Evolutionary conservation across 2,888 invertebrate genomes (phyloP).

Genomic region (Leucozona laternaria): DNA sequence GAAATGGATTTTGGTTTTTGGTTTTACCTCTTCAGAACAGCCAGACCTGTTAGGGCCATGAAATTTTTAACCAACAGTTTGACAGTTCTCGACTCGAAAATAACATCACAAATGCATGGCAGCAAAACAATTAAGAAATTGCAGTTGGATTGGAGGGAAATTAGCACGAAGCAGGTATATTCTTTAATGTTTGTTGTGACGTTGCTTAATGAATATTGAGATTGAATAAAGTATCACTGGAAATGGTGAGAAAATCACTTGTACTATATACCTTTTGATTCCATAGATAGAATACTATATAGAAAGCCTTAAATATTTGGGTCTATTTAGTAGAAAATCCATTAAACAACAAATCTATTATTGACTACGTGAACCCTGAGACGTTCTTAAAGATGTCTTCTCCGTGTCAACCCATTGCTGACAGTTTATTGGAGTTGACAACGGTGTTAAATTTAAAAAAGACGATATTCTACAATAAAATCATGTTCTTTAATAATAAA

Average conservation of each 20-base stretch:
- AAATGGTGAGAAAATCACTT: background rate
- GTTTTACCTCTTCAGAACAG: background rate
- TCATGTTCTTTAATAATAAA: conserved; percentile 15
- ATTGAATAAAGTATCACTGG: background rate
- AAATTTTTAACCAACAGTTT: conserved; percentile 67
- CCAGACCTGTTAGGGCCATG: conserved; percentile 6
- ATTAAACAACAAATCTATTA: conserved; percentile 59
- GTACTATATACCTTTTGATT: background rate
- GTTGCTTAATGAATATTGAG: conserved; percentile 18
- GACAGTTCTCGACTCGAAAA: conserved; percentile 64
- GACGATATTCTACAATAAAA: background rate
- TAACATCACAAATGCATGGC: conserved; percentile 70
- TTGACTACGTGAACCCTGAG: conserved; percentile 56
- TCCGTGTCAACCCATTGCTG: conserved; percentile 59
- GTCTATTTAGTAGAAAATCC: conserved; percentile 16
- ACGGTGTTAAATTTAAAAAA: conserved; percentile 69
- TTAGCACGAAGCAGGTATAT: conserved; percentile 8
- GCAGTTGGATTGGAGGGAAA: conserved; percentile 51
- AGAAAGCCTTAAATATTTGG: background rate
- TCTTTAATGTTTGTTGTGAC: background rate
- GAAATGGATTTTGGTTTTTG: conserved; percentile 56
- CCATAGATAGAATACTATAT: background rate
- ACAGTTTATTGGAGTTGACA: conserved; percentile 73
- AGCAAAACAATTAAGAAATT: conserved; percentile 71
- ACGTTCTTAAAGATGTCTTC: conserved; percentile 38